These are phyloP conservation scores for Cladopsammia gracilis DNA, from an alignment of 64 coral and sea anemone species.

Conservation along the genomic window DNA sequence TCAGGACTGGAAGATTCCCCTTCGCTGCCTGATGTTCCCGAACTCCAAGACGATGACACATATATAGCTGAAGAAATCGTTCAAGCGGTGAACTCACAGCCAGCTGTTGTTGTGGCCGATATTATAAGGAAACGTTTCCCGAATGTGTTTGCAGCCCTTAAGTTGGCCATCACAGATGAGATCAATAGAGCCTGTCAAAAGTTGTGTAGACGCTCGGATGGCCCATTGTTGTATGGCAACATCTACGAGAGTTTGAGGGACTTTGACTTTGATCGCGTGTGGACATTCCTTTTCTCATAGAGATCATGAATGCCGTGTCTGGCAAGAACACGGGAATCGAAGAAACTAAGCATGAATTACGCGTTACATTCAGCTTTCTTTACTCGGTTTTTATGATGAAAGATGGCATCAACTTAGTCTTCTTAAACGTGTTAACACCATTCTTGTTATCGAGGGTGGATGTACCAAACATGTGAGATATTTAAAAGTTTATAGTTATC, in stretches of 20 bases:
- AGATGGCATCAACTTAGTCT: too few species aligned
- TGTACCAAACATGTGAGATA: conserved; percentile 34
- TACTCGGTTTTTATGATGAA: conserved; percentile 46
- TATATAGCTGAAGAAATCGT: conserved; percentile 30
- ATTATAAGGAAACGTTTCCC: conserved; percentile 16
- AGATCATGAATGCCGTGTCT: too few species aligned
- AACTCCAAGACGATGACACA: neutral
- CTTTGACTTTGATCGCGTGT: conserved; percentile 35
- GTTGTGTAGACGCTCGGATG: conserved; percentile 6
- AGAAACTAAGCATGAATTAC: conserved; percentile 25
- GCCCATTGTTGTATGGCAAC: conserved; percentile 28
- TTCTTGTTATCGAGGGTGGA: conserved; percentile 53
- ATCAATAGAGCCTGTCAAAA: neutral
- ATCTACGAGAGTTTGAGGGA: conserved; percentile 26
- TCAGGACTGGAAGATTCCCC: neutral
- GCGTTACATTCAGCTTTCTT: conserved; percentile 37
- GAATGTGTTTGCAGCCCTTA: conserved; percentile 3
- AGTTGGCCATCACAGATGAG: conserved; percentile 21
- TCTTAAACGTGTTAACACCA: conserved; percentile 41
- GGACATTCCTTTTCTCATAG: conserved; percentile 1
- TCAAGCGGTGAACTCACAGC: neutral
- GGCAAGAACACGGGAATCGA: conserved; percentile 9
- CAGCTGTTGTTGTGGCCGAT: neutral
- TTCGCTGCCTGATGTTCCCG: neutral
- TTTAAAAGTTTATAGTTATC: too few species aligned